phyloP scores from a whole-genome alignment of 2,797 vertebrate species.

The Poecilia wingei region DNA sequence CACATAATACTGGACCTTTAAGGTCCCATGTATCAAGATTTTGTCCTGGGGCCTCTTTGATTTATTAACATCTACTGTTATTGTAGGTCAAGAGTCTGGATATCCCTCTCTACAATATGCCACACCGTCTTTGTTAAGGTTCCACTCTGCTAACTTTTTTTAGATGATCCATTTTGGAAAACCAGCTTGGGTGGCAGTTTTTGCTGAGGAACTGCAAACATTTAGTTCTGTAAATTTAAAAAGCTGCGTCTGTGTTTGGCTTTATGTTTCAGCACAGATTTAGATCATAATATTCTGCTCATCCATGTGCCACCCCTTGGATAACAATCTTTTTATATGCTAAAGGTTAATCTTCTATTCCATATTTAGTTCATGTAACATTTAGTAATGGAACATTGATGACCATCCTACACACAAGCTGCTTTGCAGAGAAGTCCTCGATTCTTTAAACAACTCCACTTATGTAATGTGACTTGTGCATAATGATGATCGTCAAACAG shows the following conservation, averaged over 20 bases:
- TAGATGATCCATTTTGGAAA: background rate
- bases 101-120: background rate
- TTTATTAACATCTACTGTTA: background rate
- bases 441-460: background rate
- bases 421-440: conserved; percentile 1
- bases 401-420: conserved; percentile 12
- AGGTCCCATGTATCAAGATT: background rate
- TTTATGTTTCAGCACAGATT: background rate
- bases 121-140: background rate
- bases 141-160: background rate
- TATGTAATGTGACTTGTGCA: conserved; percentile 33
- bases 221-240: background rate
- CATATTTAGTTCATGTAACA: background rate
- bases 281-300: background rate
- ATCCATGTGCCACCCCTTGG: background rate
- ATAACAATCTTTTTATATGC: background rate
- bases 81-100: background rate
- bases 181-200: background rate
- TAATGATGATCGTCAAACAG: conserved; percentile 50
- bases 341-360: conserved; percentile 2
- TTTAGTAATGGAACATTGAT: background rate
- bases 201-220: background rate
- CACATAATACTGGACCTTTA: no score
- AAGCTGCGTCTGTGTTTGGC: background rate
- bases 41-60: background rate